phyloP scores from a whole-genome alignment of 2,113 vertebrate species.

The Antechinus stuartii region DNA sequence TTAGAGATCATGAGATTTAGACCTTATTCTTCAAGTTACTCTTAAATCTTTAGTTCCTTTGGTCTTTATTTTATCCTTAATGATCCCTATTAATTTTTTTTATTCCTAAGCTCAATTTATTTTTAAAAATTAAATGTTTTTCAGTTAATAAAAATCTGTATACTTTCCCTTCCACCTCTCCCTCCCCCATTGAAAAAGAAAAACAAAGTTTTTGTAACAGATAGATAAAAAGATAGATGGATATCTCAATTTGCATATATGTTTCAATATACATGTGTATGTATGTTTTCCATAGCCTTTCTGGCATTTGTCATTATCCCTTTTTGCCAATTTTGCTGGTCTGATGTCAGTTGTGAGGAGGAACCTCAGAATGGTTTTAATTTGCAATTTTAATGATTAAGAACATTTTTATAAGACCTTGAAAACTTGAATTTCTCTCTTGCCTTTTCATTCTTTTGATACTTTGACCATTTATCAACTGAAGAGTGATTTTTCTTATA shows the following conservation, averaged over 20 bases:
- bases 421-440: neutral
- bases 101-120: neutral
- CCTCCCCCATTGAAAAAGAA: neutral
- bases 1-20: neutral
- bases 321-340: neutral
- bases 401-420: neutral
- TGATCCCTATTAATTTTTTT: neutral
- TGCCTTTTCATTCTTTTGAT: neutral
- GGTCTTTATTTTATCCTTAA: neutral
- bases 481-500: neutral
- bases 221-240: no score
- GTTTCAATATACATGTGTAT: neutral
- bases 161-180: neutral
- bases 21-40: neutral
- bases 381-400: neutral
- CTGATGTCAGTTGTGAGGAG: neutral
- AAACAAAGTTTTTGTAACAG: neutral
- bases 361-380: neutral
- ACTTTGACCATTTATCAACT: neutral
- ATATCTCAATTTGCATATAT: neutral
- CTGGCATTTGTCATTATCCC: neutral
- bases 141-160: neutral
- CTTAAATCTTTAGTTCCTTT: neutral
- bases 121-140: neutral
- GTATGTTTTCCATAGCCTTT: neutral